Evolutionary conservation across 30 jellyfish, hydroid and myxozoan species (phyloP), one percentile per base, ranked within the genome.

Genomic region (Aurelia aurita complex sp. Pacific): DNA sequence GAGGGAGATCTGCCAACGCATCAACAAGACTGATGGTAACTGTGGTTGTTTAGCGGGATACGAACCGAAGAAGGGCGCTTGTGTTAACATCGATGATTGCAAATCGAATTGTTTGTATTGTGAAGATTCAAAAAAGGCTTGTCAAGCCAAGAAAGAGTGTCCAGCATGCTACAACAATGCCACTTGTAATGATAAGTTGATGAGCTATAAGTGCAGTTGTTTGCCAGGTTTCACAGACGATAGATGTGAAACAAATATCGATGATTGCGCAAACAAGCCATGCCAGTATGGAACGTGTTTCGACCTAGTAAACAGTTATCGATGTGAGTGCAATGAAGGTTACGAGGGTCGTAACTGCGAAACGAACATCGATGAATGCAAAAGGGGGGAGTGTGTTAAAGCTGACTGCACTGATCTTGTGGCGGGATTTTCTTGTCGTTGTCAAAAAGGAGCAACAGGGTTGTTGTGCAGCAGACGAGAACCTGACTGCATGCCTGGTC

Each of bases 1-100:
- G 9, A 51, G 61, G 10, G 88, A 92, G 62, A 89, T 67, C 10
- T 92, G 98, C 66, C 86, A 70, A 38, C 91, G 98, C 29, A 62
- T 80, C 33, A 83, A 87, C 78, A 92, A 82, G 29, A 82, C 92
- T 38, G 69, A 43, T 12, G 88, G 90, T 2, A 73, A 80, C 62
- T 92, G 98, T 73, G 82, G 76, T 3, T 92, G 98, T 70, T 23
- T 63, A 16, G 84, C 76, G 1, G 98, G 98, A 2, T 92, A 54
- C 80, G 91, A 68, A 14, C 71, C 76, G 77, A 83, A 77, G 34
- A 74, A 35, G 16, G 85, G 79, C 70, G 67, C 35, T 4, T 92
- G 97, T 79, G 88, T 19, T 4, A 87, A 65, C 63, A 68, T 82
- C 14, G 88, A 92, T 74, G 98, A 92, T 68, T 92, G 98, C 92